Conservation (phyloP, 2,888 invertebrate genomes). For the Idaea straminata region DNA sequence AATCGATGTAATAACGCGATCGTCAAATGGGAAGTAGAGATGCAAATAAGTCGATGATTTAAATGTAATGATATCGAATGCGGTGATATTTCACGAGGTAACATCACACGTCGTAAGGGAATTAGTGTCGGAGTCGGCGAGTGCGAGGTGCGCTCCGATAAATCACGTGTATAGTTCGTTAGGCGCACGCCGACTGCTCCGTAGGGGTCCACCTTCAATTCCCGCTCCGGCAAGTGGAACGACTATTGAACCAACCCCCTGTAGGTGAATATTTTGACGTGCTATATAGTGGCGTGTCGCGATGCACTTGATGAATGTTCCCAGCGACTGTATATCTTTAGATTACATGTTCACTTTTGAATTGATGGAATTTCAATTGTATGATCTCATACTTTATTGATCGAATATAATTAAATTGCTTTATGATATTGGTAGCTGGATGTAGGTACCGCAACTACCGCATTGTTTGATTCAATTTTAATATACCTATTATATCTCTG, state of each 20-base stretch:
- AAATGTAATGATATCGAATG: slow-evolving; percentile 48
- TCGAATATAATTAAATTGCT: slow-evolving; percentile 5
- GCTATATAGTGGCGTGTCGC: slow-evolving; percentile 58
- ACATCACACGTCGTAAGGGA: slow-evolving; percentile 71
- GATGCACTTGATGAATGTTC: slow-evolving; percentile 58
- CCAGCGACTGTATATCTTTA: slow-evolving; percentile 14
- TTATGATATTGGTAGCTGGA: slow-evolving; percentile 4
- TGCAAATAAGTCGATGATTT: slow-evolving; percentile 31
- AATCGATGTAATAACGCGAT: slow-evolving; percentile 29
- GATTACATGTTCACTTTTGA: slow-evolving; percentile 16
- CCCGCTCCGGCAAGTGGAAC: slow-evolving; percentile 68
- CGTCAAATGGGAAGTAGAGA: slow-evolving; percentile 24
- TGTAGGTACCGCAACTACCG: slow-evolving; percentile 12
- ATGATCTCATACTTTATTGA: slow-evolving; percentile 2
- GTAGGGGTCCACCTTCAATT: slow-evolving; percentile 71
- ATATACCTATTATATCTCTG: slow-evolving; percentile 1
- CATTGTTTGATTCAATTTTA: not conserved
- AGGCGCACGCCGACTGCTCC: slow-evolving; percentile 65
- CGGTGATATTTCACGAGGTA: slow-evolving; percentile 54
- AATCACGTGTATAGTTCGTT: slow-evolving; percentile 75
- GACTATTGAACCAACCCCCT: slow-evolving; percentile 65
- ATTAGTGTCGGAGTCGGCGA: slow-evolving; percentile 65
- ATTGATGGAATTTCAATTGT: slow-evolving; percentile 12
- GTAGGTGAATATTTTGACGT: slow-evolving; percentile 75
- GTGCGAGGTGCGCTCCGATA: slow-evolving; percentile 54